Evolutionary conservation across 2,113 vertebrate species (phyloP).

Genomic region (Xenopus tropicalis): UCB_Xtro_10.0 CM004452.2:2770501-2771000

Average conservation of each 20-base stretch:
- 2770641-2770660: slow-evolving; percentile 18
- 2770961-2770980: no score
- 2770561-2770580: slow-evolving; percentile 15
- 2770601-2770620: no score
- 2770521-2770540: slow-evolving; percentile 19
- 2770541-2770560: slow-evolving; percentile 31
- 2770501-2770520: no score
- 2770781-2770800: neutral
- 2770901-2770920: no score
- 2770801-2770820: no score
- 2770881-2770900: no score
- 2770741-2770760: slow-evolving; percentile 35
- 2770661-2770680: slow-evolving; percentile 15
- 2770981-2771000: no score
- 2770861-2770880: no score
- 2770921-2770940: no score
- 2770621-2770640: neutral
- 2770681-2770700: slow-evolving; percentile 16
- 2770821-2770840: no score
- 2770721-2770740: slow-evolving; percentile 22
- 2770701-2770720: slow-evolving; percentile 24
- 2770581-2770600: slow-evolving; percentile 2
- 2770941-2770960: no score
- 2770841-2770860: no score
- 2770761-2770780: slow-evolving; percentile 3